Conservation (phyloP, 2,888 invertebrate species). For the Lithophane ornitopus region DNA sequence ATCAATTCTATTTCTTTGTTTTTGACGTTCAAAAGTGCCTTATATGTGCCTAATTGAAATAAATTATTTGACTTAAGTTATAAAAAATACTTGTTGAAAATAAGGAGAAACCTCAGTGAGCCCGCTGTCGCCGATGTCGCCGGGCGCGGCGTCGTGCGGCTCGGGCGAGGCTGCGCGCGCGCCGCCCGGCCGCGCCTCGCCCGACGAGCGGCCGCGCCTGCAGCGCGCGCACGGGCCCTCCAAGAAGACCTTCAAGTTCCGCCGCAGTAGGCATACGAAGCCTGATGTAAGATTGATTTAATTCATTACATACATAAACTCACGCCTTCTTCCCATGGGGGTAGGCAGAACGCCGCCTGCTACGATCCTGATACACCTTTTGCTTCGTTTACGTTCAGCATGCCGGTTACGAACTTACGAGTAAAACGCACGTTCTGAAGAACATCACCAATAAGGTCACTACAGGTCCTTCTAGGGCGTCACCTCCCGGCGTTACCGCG, state of each 20-base stretch:
- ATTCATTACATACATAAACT: background rate
- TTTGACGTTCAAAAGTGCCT: too few species aligned
- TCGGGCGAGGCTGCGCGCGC: constrained; percentile 66
- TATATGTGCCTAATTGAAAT: too few species aligned
- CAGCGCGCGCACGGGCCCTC: constrained; percentile 98
- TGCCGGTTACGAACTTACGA: too few species aligned
- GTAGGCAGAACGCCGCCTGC: background rate
- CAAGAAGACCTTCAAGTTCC: constrained; percentile 97
- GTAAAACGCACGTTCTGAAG: too few species aligned
- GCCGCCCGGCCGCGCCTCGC: constrained; percentile 67
- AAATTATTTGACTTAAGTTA: background rate
- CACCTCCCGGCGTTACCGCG: background rate
- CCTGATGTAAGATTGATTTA: constrained; percentile 91
- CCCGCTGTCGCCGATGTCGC: constrained; percentile 93
- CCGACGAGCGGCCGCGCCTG: constrained; percentile 92
- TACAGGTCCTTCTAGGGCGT: too few species aligned
- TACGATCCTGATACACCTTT: background rate
- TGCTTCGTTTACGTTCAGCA: background rate
- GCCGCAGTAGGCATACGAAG: constrained; percentile 94
- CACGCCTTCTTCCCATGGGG: background rate
- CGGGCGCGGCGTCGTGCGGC: constrained; percentile 90
- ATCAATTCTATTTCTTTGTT: too few species aligned
- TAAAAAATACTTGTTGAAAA: background rate
- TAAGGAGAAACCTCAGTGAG: constrained; percentile 94
- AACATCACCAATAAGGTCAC: too few species aligned